These are phyloP conservation scores for Scaptomyza polygonia DNA, from an alignment of 2,888 invertebrate species.

Conservation along the genomic window DNA sequence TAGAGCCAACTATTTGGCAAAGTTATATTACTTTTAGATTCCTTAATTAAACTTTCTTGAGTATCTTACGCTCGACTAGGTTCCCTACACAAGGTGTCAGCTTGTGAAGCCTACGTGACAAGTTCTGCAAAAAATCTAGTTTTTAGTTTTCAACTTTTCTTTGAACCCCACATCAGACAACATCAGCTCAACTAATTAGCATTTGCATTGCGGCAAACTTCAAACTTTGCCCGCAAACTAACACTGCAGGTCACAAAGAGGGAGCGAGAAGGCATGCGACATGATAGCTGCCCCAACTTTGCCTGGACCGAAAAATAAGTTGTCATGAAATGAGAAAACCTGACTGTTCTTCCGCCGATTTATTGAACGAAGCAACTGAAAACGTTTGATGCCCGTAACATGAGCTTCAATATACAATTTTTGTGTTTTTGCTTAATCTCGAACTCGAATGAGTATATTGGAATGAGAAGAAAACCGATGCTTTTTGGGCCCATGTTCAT, in stretches of 20 bases:
- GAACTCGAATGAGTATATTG: constrained; percentile 2
- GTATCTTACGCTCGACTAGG: background rate
- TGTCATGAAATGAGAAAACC: constrained; percentile 51
- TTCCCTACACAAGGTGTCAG: constrained; percentile 51
- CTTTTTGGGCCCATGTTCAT: constrained; percentile 56
- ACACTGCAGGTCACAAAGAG: constrained; percentile 11
- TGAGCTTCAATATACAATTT: constrained; percentile 67
- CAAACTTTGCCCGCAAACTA: constrained; percentile 45
- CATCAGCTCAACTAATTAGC: constrained; percentile 58
- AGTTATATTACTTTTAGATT: background rate
- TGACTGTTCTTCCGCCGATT: constrained; percentile 35
- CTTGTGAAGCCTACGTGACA: constrained; percentile 60
- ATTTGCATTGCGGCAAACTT: constrained; percentile 64
- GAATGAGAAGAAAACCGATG: background rate
- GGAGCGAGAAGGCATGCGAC: background rate
- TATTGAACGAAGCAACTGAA: constrained; percentile 33
- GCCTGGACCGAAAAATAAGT: constrained; percentile 51
- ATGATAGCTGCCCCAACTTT: constrained; percentile 30
- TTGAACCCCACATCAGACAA: background rate
- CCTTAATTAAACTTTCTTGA: constrained; percentile 20
- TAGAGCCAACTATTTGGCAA: background rate
- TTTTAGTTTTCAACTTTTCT: background rate
- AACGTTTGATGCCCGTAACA: constrained; percentile 71
- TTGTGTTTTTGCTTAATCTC: constrained; percentile 25
- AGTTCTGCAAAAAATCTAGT: constrained; percentile 39